phyloP scores from a whole-genome alignment of 2,113 vertebrate species.

The Sturnira hondurensis region DNA sequence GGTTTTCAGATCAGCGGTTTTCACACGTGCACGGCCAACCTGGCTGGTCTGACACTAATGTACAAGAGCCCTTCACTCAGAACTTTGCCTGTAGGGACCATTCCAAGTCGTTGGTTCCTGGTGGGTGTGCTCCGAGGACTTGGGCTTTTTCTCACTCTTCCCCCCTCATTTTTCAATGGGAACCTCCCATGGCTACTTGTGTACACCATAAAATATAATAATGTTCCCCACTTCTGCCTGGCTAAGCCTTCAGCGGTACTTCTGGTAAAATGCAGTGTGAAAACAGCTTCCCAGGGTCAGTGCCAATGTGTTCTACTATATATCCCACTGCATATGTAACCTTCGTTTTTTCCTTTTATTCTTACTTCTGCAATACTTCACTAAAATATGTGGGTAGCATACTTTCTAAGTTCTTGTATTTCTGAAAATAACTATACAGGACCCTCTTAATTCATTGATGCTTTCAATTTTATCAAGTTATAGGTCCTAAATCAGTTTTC shows the following conservation, averaged over 20 bases:
- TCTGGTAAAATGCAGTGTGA: background rate
- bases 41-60: background rate
- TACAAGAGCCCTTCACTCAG: background rate
- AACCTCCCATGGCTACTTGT: background rate
- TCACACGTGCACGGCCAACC: background rate
- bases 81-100: background rate
- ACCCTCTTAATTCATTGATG: background rate
- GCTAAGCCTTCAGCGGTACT: background rate
- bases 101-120: rapidly evolving
- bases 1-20: background rate
- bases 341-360: background rate
- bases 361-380: background rate
- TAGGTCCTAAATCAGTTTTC: background rate
- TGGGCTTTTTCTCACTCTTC: background rate
- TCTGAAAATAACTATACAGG: background rate
- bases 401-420: background rate
- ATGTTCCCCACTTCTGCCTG: background rate
- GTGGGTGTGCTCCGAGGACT: background rate
- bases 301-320: background rate
- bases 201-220: background rate
- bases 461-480: background rate
- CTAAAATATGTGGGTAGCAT: background rate
- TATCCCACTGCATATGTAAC: background rate
- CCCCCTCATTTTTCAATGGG: background rate
- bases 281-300: background rate